Base-by-base conservation (phyloP, 2,888 invertebrate species). In the Phalangium opilio region DNA sequence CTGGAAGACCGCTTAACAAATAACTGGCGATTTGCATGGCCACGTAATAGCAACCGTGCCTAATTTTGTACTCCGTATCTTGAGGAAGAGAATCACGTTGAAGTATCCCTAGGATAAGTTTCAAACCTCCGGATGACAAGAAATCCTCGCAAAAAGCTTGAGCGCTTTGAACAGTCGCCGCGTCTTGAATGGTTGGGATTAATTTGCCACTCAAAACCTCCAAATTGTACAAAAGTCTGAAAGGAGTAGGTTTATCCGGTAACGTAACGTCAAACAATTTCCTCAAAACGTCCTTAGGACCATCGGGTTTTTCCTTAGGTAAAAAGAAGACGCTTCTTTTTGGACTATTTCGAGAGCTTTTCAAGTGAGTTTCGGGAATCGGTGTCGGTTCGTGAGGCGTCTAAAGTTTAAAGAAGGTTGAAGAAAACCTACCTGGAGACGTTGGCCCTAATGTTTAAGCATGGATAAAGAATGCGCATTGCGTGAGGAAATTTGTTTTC, bases 141-240 rank as follows among this genome's bases (percentile, higher is more conserved):
- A 70, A 69, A 50, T 67, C 66, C 41, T 65, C 65, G 52, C 67
- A 64, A 57, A 68, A 69, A 32, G 51, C 52, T 33, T 51, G 52
- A 19, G 65, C 62, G 54, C 62, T 62, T 18, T 60, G 59, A 42
- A 61, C 52, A 8, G 59, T 59, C 10, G 60, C 61, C 17, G 60
- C 57, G 47, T 67, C 67, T 43, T 60, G 60, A 14, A 57, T 52
- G 2, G 64, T 63, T 3, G 69, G 67, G 65, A 69, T 65, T 49
- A 70, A 57, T 52, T 65, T 64, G 46, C 66, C 62, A 56, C 68
- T 68, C 40, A 69, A 56, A 12, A 67, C 68, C 63, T 70, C 68
- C 21, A 70, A 57, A 55, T 69, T 68, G 52, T 70, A 70, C 18
- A 69, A 60, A n/a, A 69, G 62, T 50, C 67, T 62, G 54, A 69